Conservation (phyloP, 2,797 vertebrate genomes). For the Vultur gryphus region DNA sequence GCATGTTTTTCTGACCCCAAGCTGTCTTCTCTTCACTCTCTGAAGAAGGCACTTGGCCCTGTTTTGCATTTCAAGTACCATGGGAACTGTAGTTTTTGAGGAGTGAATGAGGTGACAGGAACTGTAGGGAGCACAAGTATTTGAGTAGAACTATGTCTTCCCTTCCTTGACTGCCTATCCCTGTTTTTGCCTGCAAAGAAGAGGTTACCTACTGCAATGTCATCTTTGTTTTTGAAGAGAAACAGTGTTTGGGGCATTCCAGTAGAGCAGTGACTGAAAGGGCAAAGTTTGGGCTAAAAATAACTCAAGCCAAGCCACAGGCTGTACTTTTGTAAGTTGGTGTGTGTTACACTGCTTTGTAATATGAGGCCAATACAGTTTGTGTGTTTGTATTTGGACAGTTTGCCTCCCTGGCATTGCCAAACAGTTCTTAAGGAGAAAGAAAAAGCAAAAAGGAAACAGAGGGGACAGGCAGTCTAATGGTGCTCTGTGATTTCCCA, state of each 20-base stretch:
- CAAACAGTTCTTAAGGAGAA: neutral
- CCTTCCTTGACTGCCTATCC: neutral
- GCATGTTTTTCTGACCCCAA: neutral
- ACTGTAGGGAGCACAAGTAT: neutral
- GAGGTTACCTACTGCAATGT: neutral
- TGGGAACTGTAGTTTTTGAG: neutral
- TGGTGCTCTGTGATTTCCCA: neutral
- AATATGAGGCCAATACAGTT: neutral
- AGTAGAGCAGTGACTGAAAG: neutral
- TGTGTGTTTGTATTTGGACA: neutral
- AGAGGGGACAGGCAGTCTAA: too few relatives aligned
- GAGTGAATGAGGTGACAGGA: neutral
- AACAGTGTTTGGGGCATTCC: neutral
- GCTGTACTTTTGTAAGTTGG: neutral
- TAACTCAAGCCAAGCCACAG: neutral
- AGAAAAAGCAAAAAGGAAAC: neutral
- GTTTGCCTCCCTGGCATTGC: neutral
- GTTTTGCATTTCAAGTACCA: neutral
- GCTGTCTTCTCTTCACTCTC: neutral
- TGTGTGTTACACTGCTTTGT: slow-evolving; percentile 9
- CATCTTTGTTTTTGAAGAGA: neutral
- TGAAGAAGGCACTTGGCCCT: neutral
- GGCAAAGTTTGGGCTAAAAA: slow-evolving; percentile 35
- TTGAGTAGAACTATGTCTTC: neutral
- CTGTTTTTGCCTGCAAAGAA: neutral